Evolutionary conservation across 1,140 invertebrate species (phyloP).

Genomic region (Temnothorax nylanderi): DNA sequence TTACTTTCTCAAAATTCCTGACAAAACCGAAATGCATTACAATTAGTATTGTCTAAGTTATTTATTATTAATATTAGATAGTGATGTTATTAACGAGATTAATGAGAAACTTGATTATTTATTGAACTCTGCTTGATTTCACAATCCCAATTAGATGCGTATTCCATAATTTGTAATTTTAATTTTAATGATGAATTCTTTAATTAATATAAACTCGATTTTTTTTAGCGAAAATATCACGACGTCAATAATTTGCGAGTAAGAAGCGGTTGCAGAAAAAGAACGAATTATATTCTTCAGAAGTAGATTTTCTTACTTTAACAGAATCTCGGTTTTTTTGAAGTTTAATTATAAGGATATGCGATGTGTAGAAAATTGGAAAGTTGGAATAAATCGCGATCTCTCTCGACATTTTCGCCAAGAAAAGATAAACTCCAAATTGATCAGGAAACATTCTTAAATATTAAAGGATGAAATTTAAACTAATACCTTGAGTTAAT

Average conservation of each 20-base stretch:
- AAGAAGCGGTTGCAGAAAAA: background rate
- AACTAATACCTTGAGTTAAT: no score
- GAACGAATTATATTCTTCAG: background rate
- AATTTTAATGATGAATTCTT: background rate
- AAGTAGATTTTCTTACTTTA: background rate
- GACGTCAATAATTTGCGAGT: background rate
- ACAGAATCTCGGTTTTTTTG: background rate
- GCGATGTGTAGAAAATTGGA: background rate
- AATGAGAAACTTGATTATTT: background rate
- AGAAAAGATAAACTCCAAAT: background rate
- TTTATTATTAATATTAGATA: background rate
- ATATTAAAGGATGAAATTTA: no score
- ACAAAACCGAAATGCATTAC: background rate
- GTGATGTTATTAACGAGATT: background rate
- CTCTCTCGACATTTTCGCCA: background rate
- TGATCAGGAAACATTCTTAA: background rate
- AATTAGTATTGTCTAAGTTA: background rate
- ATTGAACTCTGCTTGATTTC: background rate
- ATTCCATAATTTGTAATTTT: background rate
- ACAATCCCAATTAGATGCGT: background rate
- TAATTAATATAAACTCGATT: background rate
- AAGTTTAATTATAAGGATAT: background rate
- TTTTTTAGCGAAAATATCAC: background rate
- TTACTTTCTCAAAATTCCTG: background rate
- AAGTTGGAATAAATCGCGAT: constrained; percentile 19